Conservation (phyloP, 2,797 vertebrate genomes). For the Falco biarmicus region DNA sequence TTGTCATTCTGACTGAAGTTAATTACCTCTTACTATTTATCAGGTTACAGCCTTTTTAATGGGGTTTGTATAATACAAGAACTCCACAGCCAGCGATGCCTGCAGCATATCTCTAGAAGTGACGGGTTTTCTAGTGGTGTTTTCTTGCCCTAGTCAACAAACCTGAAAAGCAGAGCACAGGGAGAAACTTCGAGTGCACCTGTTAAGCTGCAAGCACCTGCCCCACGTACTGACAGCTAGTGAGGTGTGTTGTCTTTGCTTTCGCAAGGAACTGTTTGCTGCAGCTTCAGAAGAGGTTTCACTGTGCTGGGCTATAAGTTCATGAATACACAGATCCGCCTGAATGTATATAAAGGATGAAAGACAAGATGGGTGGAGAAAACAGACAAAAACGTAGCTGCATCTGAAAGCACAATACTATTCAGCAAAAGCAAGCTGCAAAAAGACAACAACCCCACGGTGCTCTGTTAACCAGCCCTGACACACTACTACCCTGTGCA, state of each 20-base stretch:
- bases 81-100: neutral
- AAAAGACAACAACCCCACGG: neutral
- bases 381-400: neutral
- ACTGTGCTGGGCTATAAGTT: neutral
- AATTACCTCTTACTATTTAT: neutral
- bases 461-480: neutral
- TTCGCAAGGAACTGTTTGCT: neutral
- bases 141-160: neutral
- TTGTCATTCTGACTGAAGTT: neutral
- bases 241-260: neutral
- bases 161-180: neutral
- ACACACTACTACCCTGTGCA: neutral
- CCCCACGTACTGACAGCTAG: fast-evolving
- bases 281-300: neutral
- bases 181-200: neutral
- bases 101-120: neutral
- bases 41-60: neutral
- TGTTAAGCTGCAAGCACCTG: neutral
- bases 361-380: neutral
- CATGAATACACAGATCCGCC: neutral
- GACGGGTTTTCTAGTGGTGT: neutral
- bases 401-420: neutral
- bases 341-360: neutral
- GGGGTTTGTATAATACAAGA: neutral
- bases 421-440: neutral